These are phyloP conservation scores for Epistrophe eligans DNA, from an alignment of 2,888 invertebrate genomes.

Conservation along the genomic window DNA sequence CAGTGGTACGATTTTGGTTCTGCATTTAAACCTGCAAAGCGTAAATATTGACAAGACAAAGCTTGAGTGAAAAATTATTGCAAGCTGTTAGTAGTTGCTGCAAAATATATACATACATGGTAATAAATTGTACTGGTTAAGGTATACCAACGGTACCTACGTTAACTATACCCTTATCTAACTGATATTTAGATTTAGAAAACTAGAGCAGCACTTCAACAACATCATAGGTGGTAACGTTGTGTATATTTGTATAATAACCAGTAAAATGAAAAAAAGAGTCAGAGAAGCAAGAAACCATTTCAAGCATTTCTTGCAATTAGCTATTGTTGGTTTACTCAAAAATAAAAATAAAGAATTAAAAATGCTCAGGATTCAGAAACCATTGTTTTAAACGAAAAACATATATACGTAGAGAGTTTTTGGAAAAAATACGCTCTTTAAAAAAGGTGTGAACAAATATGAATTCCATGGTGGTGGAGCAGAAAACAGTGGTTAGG, in stretches of 20 bases:
- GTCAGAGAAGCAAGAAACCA: not conserved
- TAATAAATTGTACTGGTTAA: too few relatives aligned
- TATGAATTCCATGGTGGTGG: too few relatives aligned
- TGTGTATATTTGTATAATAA: not conserved
- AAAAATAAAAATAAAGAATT: too few relatives aligned
- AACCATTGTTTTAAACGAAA: too few relatives aligned
- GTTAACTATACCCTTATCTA: not conserved
- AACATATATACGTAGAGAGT: too few relatives aligned
- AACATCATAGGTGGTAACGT: not conserved
- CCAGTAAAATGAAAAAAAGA: not conserved
- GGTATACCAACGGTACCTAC: not conserved
- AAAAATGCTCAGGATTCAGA: too few relatives aligned
- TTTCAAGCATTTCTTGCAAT: conserved; percentile 65
- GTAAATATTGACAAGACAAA: conserved; percentile 51
- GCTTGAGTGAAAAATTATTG: not conserved
- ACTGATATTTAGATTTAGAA: not conserved
- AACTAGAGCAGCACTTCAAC: conserved; percentile 3
- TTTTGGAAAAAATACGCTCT: too few relatives aligned
- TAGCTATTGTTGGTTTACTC: conserved; percentile 64
- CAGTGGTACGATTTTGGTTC: conserved; percentile 44
- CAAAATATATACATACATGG: too few relatives aligned
- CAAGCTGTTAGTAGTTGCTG: too few relatives aligned
- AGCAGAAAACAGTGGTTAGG: too few relatives aligned
- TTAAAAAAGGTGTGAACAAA: too few relatives aligned
- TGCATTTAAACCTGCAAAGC: conserved; percentile 49